Base-by-base conservation (phyloP, 2,797 vertebrate species). In the Danio choprae region DNA sequence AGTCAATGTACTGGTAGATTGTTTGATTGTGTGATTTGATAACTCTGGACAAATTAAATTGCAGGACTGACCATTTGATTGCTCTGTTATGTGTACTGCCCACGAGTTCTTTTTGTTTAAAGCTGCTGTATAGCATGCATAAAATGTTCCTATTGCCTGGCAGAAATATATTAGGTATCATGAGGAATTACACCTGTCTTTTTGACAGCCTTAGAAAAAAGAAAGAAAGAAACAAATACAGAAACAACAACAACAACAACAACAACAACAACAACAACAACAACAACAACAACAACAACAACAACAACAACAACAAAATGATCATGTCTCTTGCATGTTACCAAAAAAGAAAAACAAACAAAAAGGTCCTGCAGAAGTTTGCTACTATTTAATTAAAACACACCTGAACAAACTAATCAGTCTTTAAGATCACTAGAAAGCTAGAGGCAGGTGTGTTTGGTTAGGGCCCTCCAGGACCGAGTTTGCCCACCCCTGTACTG, bases 51-150 rank as follows among this genome's bases (percentile, higher is more conserved):
- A 65, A 65, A 65, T 29, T 50, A 48, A 69, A 69, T 22, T n/a
- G 46, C 4, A 51, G 13, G 7, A 8, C 36, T 36, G 55, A 48
- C 5, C 3, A 46, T 67, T 81, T 77, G 48, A 84, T 81, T 60
- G 73, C 67, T 68, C 62, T 77, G 68, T 72, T 79, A 15, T 7
- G 56, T 64, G 73, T 40, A 58, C 60, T 20, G 44, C 22, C 46
- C 69, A 53, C 68, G 53, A 72, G 67, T 74, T 20, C 40, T 22
- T 81, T 69, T 74, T 64, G 58, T 74, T 29, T 44, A 48, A 44
- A n/a, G 55, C 40, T 72, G 56, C 51, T 36, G 55, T 48, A 22
- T n/a, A 50, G 20, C 6, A 2, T 62, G 43, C 71, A 48, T 60
- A n/a, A 60, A 46, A 59, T 48, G 43, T 12, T 11, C 38, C 48